Evolutionary conservation across 2,888 invertebrate genomes (phyloP).

Genomic region (Dryadula phaetusa): DNA sequence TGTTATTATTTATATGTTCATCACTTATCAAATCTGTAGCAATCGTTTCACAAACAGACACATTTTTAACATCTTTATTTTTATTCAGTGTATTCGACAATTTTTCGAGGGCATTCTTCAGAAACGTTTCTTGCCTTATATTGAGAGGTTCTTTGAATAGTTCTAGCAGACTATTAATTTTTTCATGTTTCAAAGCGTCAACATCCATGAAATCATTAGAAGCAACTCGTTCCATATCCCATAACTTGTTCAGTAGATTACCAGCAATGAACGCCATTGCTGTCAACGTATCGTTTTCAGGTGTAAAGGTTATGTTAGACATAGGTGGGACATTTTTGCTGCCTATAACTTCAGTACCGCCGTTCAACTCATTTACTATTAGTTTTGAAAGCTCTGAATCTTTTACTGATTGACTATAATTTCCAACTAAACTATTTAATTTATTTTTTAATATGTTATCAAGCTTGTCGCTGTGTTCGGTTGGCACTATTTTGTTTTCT

Average conservation of each 20-base stretch:
- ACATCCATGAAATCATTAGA: conserved; percentile 62
- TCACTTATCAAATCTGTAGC: conserved; percentile 49
- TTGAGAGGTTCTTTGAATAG: conserved; percentile 75
- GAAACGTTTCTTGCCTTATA: conserved; percentile 68
- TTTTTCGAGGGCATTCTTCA: conserved; percentile 69
- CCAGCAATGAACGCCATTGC: conserved; percentile 79
- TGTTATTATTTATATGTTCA: conserved; percentile 38
- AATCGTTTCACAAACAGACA: conserved; percentile 66
- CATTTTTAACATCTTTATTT: conserved; percentile 59
- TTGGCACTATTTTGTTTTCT: conserved; percentile 70
- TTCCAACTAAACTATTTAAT: conserved; percentile 56
- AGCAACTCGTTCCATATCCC: conserved; percentile 72
- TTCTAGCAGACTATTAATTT: conserved; percentile 69
- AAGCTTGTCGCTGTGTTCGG: conserved; percentile 54
- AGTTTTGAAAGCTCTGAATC: conserved; percentile 70
- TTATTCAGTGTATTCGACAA: conserved; percentile 65
- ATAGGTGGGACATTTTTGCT: conserved; percentile 60
- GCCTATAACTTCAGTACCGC: conserved; percentile 68
- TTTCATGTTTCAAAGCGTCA: conserved; percentile 69
- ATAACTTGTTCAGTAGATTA: conserved; percentile 73
- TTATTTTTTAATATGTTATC: conserved; percentile 53
- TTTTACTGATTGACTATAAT: conserved; percentile 60
- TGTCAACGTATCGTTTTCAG: conserved; percentile 74
- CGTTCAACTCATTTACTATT: conserved; percentile 70
- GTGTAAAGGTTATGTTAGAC: conserved; percentile 76